A percentile compares a stretch with the other conserved stretches of the same genome.
Conservation (phyloP, 2,797 vertebrate species). For the Neostethus bicornis region DNA sequence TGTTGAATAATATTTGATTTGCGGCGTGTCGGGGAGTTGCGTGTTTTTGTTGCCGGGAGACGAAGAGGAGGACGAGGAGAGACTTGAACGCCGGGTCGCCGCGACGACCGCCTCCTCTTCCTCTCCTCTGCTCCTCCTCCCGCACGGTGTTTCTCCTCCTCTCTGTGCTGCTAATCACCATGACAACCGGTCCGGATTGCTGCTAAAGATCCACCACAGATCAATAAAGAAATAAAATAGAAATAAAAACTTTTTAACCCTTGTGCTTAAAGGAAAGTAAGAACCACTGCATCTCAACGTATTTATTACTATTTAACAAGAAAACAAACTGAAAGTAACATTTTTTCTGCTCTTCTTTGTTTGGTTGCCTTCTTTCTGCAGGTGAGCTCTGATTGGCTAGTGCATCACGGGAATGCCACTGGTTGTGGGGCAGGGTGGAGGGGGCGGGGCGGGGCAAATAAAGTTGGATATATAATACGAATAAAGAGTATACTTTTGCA, state of each 20-base stretch:
- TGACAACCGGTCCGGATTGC: conserved; percentile 85
- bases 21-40: conserved; percentile 82
- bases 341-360: conserved; percentile 86
- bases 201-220: conserved; percentile 89
- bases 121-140: conserved; percentile 56
- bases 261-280: conserved; percentile 86
- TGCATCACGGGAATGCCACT: conserved; percentile 76
- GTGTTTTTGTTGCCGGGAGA: conserved; percentile 77
- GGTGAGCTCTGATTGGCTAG: conserved; percentile 84
- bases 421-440: conserved; percentile 70
- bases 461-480: conserved; percentile 83
- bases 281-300: conserved; percentile 89
- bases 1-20: conserved; percentile 79
- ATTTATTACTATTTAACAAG: conserved; percentile 91
- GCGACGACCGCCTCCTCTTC: conserved; percentile 43
- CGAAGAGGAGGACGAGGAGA: conserved; percentile 62
- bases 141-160: conserved; percentile 81
- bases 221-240: conserved; percentile 85
- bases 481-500: conserved; percentile 85
- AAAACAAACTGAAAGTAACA: conserved; percentile 81
- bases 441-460: conserved; percentile 75
- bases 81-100: no score
- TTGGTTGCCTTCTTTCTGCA: conserved; percentile 85
- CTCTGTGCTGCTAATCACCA: conserved; percentile 89
- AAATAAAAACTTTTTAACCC: conserved; percentile 85